Conservation (phyloP, 2,888 invertebrate genomes). For the Ommatoiulus sabulosus region DNA sequence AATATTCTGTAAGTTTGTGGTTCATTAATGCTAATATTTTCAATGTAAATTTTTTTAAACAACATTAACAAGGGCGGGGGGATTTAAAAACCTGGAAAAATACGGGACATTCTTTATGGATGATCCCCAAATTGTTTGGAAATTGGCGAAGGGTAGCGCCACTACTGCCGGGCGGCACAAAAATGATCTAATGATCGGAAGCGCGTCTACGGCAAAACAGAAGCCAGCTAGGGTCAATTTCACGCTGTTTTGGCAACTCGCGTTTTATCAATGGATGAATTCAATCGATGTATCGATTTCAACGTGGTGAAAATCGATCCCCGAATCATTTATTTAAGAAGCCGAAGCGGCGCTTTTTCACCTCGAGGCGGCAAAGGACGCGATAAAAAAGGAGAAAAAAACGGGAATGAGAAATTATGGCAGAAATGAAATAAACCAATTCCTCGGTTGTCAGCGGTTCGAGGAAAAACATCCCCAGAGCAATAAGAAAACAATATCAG, state of each 20-base stretch:
- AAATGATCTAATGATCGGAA: no score
- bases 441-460: slow-evolving; percentile 23
- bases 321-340: slow-evolving; percentile 23
- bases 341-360: slow-evolving; percentile 14
- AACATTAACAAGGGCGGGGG: no score
- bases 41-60: no score
- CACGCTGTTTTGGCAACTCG: background rate
- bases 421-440: slow-evolving; percentile 43
- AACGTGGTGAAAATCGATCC: background rate
- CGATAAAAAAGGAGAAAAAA: no score
- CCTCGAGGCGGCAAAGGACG: slow-evolving; percentile 8
- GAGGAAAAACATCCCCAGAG: background rate
- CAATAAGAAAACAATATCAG: slow-evolving; percentile 36
- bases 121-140: no score
- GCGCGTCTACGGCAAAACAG: no score
- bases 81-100: no score
- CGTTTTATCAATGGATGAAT: background rate
- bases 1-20: no score
- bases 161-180: no score
- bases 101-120: no score
- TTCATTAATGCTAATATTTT: no score
- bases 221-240: slow-evolving; percentile 12
- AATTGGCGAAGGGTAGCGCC: no score
- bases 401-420: slow-evolving; percentile 40
- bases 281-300: slow-evolving; percentile 36